Evolutionary conservation across 2,113 vertebrate species (phyloP).

Genomic region (Podarcis raffonei): DNA sequence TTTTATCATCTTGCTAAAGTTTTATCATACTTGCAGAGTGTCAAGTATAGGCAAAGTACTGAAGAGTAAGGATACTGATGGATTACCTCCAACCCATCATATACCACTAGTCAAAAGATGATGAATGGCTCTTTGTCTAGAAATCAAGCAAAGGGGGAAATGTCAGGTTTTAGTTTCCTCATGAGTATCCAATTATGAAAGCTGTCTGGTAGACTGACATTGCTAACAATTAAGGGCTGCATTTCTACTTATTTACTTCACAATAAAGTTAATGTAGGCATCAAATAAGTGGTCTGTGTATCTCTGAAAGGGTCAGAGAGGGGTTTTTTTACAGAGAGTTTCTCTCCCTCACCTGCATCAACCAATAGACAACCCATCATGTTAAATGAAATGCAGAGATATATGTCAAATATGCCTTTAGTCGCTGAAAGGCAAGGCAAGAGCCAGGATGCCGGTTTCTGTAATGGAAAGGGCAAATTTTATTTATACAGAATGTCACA

Average conservation of each 20-base stretch:
- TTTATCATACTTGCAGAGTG: background rate
- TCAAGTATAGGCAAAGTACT: conserved; percentile 5
- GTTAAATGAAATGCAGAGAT: fast-evolving
- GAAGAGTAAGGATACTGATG: conserved; percentile 54
- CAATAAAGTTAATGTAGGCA: conserved; percentile 1
- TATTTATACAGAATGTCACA: conserved; percentile 11
- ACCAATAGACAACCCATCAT: background rate
- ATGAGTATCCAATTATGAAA: conserved; percentile 38
- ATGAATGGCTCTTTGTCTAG: conserved; percentile 54
- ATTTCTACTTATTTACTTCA: conserved; percentile 25
- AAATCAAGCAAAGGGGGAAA: conserved; percentile 45
- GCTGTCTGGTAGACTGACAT: conserved; percentile 24
- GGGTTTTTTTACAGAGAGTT: fast-evolving
- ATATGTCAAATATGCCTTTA: background rate
- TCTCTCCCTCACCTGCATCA: fast-evolving
- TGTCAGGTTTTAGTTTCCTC: conserved; percentile 39
- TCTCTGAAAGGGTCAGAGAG: background rate
- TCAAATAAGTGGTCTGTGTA: background rate
- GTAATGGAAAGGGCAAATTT: conserved; percentile 29
- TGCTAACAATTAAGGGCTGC: conserved; percentile 11
- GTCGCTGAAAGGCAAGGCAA: background rate
- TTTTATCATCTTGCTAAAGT: conserved; percentile 32
- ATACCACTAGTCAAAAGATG: conserved; percentile 16
- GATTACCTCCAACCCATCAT: conserved; percentile 20
- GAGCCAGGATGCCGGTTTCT: background rate